phyloP scores from a whole-genome alignment of 2,113 vertebrate genomes.

The Coryphaenoides rupestris region DNA sequence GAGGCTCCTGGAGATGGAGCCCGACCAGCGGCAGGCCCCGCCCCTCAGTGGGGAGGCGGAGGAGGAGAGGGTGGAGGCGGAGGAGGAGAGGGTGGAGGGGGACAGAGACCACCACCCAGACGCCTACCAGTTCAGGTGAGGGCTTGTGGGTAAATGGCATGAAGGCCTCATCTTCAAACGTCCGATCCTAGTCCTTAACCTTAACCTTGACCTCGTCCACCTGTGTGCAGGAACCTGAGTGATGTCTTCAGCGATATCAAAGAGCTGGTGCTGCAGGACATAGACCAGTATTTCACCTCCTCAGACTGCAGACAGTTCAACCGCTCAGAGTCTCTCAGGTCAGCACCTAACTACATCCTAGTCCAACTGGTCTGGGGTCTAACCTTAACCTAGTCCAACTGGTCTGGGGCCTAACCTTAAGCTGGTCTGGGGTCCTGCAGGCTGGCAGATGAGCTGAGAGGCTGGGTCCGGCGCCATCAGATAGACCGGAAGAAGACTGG shows the following conservation, averaged over 20 bases:
- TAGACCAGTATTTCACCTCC: conserved; percentile 82
- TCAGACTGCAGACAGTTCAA: conserved; percentile 88
- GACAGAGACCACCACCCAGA: conserved; percentile 42
- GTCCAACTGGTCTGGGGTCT: too few species aligned
- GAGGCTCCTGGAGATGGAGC: conserved; percentile 72
- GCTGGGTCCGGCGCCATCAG: conserved; percentile 88
- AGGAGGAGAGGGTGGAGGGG: conserved; percentile 48
- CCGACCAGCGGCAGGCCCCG: neutral
- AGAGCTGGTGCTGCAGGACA: conserved; percentile 82
- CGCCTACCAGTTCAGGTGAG: conserved; percentile 58
- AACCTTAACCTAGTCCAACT: too few species aligned
- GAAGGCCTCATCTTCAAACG: too few species aligned
- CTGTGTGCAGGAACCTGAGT: conserved; percentile 75
- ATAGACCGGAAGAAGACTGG: conserved; percentile 79
- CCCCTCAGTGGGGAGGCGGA: conserved; percentile 30
- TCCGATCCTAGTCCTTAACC: too few species aligned
- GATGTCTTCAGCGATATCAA: conserved; percentile 76
- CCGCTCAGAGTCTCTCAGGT: conserved; percentile 88
- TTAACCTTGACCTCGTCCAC: neutral
- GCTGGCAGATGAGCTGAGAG: conserved; percentile 83
- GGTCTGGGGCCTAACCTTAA: too few species aligned
- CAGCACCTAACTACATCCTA: neutral
- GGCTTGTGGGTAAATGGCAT: too few species aligned
- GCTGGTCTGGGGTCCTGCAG: conserved; percentile 50
- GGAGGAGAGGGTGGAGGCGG: conserved; percentile 50